Evolutionary conservation across 2,113 vertebrate genomes (phyloP), one percentile per base, ranked within the genome.

Genomic region (Falcunculus frontatus): DNA sequence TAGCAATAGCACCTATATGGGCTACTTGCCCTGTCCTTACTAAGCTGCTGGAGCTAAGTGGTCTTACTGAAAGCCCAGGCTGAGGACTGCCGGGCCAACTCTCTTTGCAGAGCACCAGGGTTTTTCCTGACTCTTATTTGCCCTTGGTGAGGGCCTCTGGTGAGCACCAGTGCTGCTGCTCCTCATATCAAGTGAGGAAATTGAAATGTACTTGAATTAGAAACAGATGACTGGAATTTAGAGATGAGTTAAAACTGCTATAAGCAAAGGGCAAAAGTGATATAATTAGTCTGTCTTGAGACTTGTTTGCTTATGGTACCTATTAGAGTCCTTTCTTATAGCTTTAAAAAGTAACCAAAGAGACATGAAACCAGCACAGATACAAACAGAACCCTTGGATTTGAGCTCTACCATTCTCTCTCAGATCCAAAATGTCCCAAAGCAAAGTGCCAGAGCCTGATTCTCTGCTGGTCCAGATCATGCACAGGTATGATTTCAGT

Each of bases 141-240:
- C 81, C 64, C 57, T 87, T 82, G 75, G 67, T 25, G 6, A 88
- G 59, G 63, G 87, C 89, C 84, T 73, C 82, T 92, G 60, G 68
- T 89, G 78, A 94, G 53, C 60, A 32, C 35, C 87, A 67, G 72
- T 75, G 59, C 76, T 93, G 90, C 86, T 94, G 90, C 83, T 96
- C n/a, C 57, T 93, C 67, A 64, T 78, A 86, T 46, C 23, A 65
- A 94, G 65, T 94, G 93, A 96, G 93, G 92, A 96, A 96, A 96
- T 93, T 93, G 92, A 97, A 96, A 81, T 93, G 57, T 89, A 70
- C 86, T 93, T 1, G 26, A 87, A 97, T 97, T 94, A 93, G 88
- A 96, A 97, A 91, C 96, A 97, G 95, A 93, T 93, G 95, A 95
- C 88, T 88, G 70, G 90, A 95, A 91, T 94, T 88, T 90, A 78